Conservation (phyloP, 1,140 invertebrate species). For the Argopecten irradians region DNA sequence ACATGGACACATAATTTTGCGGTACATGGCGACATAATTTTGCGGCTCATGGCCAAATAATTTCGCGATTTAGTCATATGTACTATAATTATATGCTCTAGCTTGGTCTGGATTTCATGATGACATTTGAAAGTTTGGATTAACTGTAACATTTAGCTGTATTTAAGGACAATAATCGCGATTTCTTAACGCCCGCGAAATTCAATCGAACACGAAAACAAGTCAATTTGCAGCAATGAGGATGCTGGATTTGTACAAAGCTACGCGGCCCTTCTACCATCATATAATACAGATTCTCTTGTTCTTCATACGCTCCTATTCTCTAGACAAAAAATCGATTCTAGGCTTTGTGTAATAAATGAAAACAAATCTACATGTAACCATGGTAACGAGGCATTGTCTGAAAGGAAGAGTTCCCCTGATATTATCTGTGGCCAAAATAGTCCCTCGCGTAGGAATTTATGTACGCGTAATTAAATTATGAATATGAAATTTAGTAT, state of each 20-base stretch:
- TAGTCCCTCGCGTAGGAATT: constrained; percentile 4
- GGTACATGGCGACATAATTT: too few relatives aligned
- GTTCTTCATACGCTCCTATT: not conserved
- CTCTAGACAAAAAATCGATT: not conserved
- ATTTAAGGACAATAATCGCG: too few relatives aligned
- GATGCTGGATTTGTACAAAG: not conserved
- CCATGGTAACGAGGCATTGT: constrained; percentile 8
- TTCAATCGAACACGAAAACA: too few relatives aligned
- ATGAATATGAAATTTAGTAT: constrained; percentile 15
- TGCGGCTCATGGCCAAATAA: too few relatives aligned
- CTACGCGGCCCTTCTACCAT: not conserved
- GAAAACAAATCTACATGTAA: constrained; percentile 18
- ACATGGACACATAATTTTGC: too few relatives aligned
- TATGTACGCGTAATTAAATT: constrained; percentile 8
- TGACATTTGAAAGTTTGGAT: too few relatives aligned
- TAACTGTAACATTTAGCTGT: too few relatives aligned
- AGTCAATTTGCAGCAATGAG: too few relatives aligned
- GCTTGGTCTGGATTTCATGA: too few relatives aligned
- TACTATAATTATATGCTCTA: too few relatives aligned
- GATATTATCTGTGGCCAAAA: constrained; percentile 3
- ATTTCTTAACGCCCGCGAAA: too few relatives aligned
- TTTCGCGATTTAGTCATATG: too few relatives aligned
- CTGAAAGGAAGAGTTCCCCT: not conserved
- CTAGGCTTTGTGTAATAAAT: constrained; percentile 22
- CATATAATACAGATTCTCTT: not conserved